Evolutionary conservation across 2,888 invertebrate genomes (phyloP), one percentile per base, ranked within the genome.

Genomic region (Drosophila vallismaia): DNA sequence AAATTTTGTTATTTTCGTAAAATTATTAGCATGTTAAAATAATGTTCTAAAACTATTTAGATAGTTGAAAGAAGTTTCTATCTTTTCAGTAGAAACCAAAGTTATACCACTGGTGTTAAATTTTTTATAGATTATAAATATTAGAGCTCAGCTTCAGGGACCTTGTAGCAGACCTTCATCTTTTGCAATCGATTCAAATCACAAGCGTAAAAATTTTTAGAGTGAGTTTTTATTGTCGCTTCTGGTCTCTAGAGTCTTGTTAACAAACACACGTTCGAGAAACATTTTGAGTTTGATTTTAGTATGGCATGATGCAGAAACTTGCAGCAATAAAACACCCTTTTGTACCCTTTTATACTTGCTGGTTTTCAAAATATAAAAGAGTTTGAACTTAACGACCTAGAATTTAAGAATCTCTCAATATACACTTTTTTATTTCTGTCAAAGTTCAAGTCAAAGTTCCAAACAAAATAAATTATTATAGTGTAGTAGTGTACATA

Each of bases 231-330:
- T 60, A 51, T 69, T 69, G 31, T 62, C 52, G 51, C 56, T 48
- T 33, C 48, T 46, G 36, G 48, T 62, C 79, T 64, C 86, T 48
- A 51, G 79, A 77, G 86, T 74, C 80, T 85, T 74, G 86, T 82
- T 85, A 80, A 69, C 24, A 59, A 52, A 58, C 52, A 31, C 66
- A 69, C 75, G 68, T 75, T 54, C 40, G 31, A 60, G 44, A 14
- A 33, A 45, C 51, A 58, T 52, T 60, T 36, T 45, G 12, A 36
- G 36, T 36, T 36, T 36, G 36, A n/a, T 5, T n/a, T 36, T n/a
- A 6, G n/a, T n/a, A 19, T 19, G 19, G 19, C 2, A 19, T 5
- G 33, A 33, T 10, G 33, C 33, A 33, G 33, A 33, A 33, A 33
- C 10, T 33, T 36, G 36, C 6, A 12, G 36, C n/a, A 12, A 36